These are phyloP conservation scores for Hemiprocne comata DNA, from an alignment of 2,113 vertebrate genomes.

Conservation along the genomic window DNA sequence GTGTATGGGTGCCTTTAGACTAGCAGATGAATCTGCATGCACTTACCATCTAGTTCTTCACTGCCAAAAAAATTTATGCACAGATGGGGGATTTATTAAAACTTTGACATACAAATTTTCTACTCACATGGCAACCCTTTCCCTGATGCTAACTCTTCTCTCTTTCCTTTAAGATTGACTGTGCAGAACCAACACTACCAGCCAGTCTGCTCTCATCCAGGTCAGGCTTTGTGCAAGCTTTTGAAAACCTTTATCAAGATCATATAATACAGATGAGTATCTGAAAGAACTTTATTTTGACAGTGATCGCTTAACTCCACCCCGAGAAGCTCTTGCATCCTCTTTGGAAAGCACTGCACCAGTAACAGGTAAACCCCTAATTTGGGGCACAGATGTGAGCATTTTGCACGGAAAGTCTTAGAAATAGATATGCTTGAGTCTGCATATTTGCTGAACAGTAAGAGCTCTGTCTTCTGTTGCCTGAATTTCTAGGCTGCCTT, in stretches of 20 bases:
- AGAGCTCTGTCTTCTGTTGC: not conserved
- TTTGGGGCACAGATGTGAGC: not conserved
- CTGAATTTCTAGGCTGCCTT: not conserved
- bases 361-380: slow-evolving; percentile 31
- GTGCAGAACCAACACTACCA: not conserved
- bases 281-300: slow-evolving; percentile 4
- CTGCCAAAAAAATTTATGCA: not conserved
- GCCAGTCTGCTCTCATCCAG: slow-evolving; percentile 32
- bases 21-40: not conserved
- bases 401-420: not conserved
- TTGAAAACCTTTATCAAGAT: not conserved
- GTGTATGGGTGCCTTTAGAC: not conserved
- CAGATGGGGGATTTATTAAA: not conserved
- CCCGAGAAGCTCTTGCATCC: not conserved
- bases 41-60: not conserved
- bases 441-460: not conserved
- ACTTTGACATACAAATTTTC: not conserved
- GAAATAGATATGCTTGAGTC: not conserved
- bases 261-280: not conserved
- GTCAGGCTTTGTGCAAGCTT: slow-evolving; percentile 36
- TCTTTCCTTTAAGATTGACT: slow-evolving; percentile 22
- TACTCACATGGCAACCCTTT: rapidly evolving
- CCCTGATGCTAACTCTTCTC: not conserved
- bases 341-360: not conserved
- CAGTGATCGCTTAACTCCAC: slow-evolving; percentile 38